phyloP scores from a whole-genome alignment of 1,140 invertebrate species.

The Aphis gossypii region DNA sequence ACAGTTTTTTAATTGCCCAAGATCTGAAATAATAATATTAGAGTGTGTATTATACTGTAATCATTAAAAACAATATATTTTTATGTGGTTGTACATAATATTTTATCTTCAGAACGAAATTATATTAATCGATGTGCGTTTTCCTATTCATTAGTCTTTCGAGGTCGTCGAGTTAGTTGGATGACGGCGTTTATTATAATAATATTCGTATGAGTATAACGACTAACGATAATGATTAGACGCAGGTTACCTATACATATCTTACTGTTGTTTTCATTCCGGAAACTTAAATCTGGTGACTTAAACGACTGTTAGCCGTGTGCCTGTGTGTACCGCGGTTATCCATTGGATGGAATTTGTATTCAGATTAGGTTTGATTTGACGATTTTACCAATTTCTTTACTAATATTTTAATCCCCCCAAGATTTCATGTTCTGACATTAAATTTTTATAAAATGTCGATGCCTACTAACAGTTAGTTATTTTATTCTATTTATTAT shows the following conservation, averaged over 20 bases:
- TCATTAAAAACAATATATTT: background rate
- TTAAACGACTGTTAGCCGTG: constrained; percentile 23
- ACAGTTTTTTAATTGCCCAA: background rate
- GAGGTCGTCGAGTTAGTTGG: constrained; percentile 11
- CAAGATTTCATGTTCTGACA: background rate
- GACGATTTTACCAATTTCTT: background rate
- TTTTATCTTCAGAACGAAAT: background rate
- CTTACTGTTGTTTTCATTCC: background rate
- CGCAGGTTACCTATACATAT: background rate
- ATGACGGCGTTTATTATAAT: constrained; percentile 10
- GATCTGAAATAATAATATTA: background rate
- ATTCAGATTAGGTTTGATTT: background rate
- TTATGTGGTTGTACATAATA: background rate
- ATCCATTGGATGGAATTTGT: background rate
- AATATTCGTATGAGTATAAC: background rate
- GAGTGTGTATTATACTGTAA: background rate
- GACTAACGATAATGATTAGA: background rate
- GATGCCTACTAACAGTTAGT: background rate
- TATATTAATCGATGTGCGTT: background rate
- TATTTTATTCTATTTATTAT: background rate
- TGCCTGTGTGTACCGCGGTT: background rate
- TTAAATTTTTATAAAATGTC: background rate
- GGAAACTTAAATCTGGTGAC: constrained; percentile 23
- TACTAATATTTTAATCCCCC: background rate
- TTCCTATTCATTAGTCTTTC: constrained; percentile 7